Percentiles rank a stretch among this genome's conserved stretches.
phyloP scores from a whole-genome alignment of 2,113 vertebrate species.

The Ictidomys tridecemlineatus region DNA sequence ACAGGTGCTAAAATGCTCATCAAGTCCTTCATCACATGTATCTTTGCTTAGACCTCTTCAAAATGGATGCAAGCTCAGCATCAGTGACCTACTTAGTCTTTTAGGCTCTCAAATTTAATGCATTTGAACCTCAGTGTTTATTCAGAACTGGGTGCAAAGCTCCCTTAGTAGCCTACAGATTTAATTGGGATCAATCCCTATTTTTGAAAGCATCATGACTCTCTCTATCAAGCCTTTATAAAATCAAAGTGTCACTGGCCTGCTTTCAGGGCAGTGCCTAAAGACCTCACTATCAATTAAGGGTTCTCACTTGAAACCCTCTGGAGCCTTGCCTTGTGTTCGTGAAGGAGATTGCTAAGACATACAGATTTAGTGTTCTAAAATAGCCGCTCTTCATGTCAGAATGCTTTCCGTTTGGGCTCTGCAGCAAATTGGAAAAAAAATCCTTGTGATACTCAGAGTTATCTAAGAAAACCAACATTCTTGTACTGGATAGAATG shows the following conservation, averaged over 20 bases:
- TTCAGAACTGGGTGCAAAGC: constrained; percentile 75
- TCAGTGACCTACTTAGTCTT: not conserved
- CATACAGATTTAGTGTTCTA: constrained; percentile 4
- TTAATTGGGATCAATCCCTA: constrained; percentile 82
- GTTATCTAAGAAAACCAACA: constrained; percentile 43
- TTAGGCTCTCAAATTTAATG: constrained; percentile 26
- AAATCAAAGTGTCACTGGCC: constrained; percentile 83
- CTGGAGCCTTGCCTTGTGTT: not conserved
- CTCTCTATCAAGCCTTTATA: constrained; percentile 79
- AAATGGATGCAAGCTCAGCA: not conserved
- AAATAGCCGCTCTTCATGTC: constrained; percentile 7
- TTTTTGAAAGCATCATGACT: constrained; percentile 78
- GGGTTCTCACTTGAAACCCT: constrained; percentile 35
- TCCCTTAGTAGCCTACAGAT: constrained; percentile 64
- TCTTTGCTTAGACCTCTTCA: not conserved
- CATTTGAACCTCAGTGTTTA: constrained; percentile 75
- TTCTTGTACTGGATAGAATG: constrained; percentile 16
- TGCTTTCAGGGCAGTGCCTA: constrained; percentile 75
- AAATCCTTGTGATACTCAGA: not conserved
- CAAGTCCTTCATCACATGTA: not conserved
- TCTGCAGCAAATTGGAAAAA: constrained; percentile 27
- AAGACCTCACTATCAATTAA: constrained; percentile 80
- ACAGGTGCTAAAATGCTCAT: constrained; percentile 18
- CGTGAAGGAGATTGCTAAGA: constrained; percentile 36
- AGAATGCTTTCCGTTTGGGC: not conserved